phyloP scores from a whole-genome alignment of 2,113 vertebrate species.

The Andinoacara biseriatus region DNA sequence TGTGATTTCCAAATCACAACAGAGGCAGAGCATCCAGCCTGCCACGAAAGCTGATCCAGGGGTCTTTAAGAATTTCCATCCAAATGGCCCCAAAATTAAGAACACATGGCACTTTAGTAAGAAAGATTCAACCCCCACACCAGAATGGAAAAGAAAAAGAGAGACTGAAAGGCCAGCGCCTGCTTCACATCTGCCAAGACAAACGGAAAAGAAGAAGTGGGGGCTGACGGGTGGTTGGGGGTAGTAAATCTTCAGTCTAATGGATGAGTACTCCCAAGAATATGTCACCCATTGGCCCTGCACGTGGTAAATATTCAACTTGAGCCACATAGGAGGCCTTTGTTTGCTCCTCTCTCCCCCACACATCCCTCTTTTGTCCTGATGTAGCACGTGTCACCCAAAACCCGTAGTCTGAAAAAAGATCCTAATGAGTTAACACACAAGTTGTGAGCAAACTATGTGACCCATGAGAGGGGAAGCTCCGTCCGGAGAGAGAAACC shows the following conservation, averaged over 20 bases:
- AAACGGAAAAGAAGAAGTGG: slow-evolving; percentile 71
- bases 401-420: slow-evolving; percentile 4
- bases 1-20: slow-evolving; percentile 10
- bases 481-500: background rate
- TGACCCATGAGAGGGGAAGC: background rate
- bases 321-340: slow-evolving; percentile 64
- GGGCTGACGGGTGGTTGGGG: slow-evolving; percentile 54
- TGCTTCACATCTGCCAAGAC: slow-evolving; percentile 82
- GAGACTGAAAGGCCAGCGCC: slow-evolving; percentile 58
- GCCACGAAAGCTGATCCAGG: slow-evolving; percentile 58
- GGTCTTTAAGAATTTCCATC: slow-evolving; percentile 71
- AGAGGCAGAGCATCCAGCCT: slow-evolving; percentile 42
- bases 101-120: slow-evolving; percentile 67
- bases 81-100: slow-evolving; percentile 76
- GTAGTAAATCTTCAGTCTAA: slow-evolving; percentile 78
- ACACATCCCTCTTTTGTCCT: slow-evolving; percentile 48
- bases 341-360: slow-evolving; percentile 53
- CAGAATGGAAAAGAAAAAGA: slow-evolving; percentile 32
- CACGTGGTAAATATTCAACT: slow-evolving; percentile 71
- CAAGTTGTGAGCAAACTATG: background rate
- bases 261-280: slow-evolving; percentile 76
- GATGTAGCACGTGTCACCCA: slow-evolving; percentile 11
- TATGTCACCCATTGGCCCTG: slow-evolving; percentile 75
- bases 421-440: slow-evolving; percentile 18
- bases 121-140: slow-evolving; percentile 63